These are phyloP conservation scores for Sarcophaga bullata DNA, from an alignment of 1,140 invertebrate genomes.

Conservation along the genomic window DNA sequence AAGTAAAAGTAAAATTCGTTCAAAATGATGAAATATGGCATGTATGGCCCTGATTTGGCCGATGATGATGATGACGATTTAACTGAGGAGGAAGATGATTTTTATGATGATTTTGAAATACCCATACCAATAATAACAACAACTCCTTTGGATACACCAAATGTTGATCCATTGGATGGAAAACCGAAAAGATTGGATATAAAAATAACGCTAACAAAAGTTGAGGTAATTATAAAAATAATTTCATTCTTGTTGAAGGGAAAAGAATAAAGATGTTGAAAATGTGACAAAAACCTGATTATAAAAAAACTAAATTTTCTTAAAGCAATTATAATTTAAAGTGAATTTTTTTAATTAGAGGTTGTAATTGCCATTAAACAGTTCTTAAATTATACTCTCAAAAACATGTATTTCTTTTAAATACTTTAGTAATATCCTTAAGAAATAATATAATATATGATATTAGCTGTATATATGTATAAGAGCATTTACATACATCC, in stretches of 20 bases:
- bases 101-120: slow-evolving; percentile 33
- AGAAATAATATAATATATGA: no score
- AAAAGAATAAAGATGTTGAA: not conserved
- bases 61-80: slow-evolving; percentile 32
- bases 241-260: not conserved
- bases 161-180: not conserved
- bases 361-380: no score
- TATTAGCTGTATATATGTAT: no score
- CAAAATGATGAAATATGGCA: slow-evolving; percentile 37
- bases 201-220: slow-evolving; percentile 16
- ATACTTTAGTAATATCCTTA: no score
- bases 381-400: no score
- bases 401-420: no score
- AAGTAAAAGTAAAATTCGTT: not conserved
- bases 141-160: not conserved
- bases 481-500: no score
- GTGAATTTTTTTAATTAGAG: no score
- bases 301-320: no score
- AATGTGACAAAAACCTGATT: no score
- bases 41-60: slow-evolving; percentile 31
- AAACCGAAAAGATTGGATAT: slow-evolving; percentile 30
- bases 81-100: slow-evolving; percentile 29
- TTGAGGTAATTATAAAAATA: slow-evolving; percentile 25
- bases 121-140: slow-evolving; percentile 10
- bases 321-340: no score